Percentiles rank a stretch among this genome's conserved stretches.
These are phyloP conservation scores for Xanthia icteritia DNA, from an alignment of 2,888 invertebrate species.

Conservation along the genomic window DNA sequence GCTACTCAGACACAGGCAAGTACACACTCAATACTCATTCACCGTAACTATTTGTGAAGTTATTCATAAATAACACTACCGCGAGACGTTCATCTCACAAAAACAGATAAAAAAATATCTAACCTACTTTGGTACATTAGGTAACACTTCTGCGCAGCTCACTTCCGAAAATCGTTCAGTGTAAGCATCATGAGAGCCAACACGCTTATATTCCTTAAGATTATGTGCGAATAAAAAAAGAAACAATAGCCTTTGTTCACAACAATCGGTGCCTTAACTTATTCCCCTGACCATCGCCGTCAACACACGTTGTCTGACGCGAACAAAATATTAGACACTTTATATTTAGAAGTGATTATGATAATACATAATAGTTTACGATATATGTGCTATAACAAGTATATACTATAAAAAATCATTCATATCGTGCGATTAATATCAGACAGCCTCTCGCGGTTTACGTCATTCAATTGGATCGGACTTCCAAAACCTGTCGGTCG, in stretches of 20 bases:
- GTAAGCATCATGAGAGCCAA: constrained; percentile 73
- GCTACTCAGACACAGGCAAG: constrained; percentile 91
- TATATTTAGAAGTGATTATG: constrained; percentile 57
- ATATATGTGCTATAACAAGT: constrained; percentile 47
- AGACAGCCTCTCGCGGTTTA: constrained; percentile 76
- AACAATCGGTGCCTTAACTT: constrained; percentile 81
- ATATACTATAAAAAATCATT: constrained; percentile 58
- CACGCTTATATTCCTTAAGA: constrained; percentile 69
- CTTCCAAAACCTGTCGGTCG: constrained; percentile 83
- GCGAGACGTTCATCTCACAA: constrained; percentile 27
- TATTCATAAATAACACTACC: constrained; percentile 48
- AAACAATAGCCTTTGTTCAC: constrained; percentile 88
- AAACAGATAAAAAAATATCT: constrained; percentile 46
- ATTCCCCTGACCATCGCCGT: constrained; percentile 79
- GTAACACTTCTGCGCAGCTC: constrained; percentile 71
- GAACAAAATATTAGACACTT: constrained; percentile 42
- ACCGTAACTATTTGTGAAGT: constrained; percentile 27
- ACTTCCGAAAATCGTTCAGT: constrained; percentile 73
- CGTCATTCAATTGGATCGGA: constrained; percentile 82
- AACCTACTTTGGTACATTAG: constrained; percentile 70
- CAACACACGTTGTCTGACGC: constrained; percentile 72
- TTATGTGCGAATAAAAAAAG: constrained; percentile 84
- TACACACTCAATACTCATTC: constrained; percentile 59
- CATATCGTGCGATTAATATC: constrained; percentile 72
- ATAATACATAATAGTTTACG: constrained; percentile 45